Conservation (phyloP, 2,113 vertebrate species). For the Ciconia stormi region DNA sequence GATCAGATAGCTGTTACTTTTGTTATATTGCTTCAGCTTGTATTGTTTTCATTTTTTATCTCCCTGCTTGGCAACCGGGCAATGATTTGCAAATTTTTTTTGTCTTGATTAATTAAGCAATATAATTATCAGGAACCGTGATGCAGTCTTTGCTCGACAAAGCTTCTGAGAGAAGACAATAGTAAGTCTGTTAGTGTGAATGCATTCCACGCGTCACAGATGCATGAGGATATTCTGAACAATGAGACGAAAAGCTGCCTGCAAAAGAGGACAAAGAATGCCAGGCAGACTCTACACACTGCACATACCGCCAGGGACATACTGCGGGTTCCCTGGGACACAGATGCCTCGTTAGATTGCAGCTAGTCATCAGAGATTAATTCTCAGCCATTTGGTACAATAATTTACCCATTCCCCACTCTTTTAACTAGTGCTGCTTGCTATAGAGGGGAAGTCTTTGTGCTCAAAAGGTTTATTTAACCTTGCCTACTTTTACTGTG, state of each 20-base stretch:
- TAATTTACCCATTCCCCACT: constrained; percentile 81
- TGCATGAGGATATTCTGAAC: constrained; percentile 84
- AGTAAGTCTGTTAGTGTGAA: constrained; percentile 85
- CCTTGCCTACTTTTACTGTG: constrained; percentile 66
- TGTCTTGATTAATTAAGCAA: constrained; percentile 89
- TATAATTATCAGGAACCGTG: constrained; percentile 85
- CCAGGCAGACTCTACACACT: constrained; percentile 78
- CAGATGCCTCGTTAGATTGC: constrained; percentile 85
- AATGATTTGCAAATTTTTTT: constrained; percentile 87
- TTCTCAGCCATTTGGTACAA: constrained; percentile 85
- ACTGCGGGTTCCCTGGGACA: constrained; percentile 81
- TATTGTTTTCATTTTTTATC: constrained; percentile 84
- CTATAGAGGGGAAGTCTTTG: constrained; percentile 68
- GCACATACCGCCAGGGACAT: constrained; percentile 83
- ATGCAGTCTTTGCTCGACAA: constrained; percentile 82
- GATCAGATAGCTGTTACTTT: constrained; percentile 85
- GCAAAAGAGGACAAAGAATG: constrained; percentile 80
- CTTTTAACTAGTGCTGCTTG: constrained; percentile 78
- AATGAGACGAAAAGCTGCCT: constrained; percentile 85
- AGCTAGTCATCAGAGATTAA: constrained; percentile 85
- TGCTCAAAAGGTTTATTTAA: constrained; percentile 73
- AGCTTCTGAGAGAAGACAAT: constrained; percentile 83
- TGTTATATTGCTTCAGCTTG: constrained; percentile 81
- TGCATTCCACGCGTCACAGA: constrained; percentile 87
- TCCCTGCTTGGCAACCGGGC: constrained; percentile 82